Evolutionary conservation across 2,113 vertebrate species (phyloP).

Genomic region (Mirounga angustirostris): DNA sequence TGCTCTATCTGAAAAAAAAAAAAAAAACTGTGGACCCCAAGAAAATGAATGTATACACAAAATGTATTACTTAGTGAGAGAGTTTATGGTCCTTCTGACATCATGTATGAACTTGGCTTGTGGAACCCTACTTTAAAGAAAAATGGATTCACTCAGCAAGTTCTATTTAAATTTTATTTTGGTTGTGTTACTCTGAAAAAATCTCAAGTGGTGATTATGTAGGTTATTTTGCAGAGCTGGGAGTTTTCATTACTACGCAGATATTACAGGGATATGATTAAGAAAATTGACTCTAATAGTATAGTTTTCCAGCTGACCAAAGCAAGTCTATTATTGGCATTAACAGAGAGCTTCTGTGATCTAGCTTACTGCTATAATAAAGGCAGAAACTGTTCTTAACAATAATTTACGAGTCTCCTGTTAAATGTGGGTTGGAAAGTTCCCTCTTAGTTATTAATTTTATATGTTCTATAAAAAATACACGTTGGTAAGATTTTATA

Average conservation of each 20-base stretch:
- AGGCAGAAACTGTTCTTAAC: conserved; percentile 41
- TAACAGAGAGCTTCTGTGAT: conserved; percentile 21
- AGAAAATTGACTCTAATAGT: background rate
- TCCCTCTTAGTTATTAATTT: conserved; percentile 35
- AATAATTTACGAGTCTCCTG: background rate
- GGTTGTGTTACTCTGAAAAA: conserved; percentile 28
- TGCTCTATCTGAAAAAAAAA: background rate
- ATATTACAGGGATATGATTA: background rate
- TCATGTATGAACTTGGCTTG: background rate
- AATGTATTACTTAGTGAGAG: background rate
- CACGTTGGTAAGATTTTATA: background rate
- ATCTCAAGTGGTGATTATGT: conserved; percentile 16
- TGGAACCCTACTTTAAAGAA: background rate
- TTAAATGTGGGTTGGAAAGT: conserved; percentile 8
- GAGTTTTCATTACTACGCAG: background rate
- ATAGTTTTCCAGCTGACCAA: conserved; percentile 30
- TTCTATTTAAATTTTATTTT: conserved; percentile 54
- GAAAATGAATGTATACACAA: background rate
- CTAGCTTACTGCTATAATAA: conserved; percentile 32
- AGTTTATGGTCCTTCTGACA: conserved; percentile 31
- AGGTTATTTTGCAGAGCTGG: conserved; percentile 37
- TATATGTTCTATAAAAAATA: conserved; percentile 34
- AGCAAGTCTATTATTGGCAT: background rate
- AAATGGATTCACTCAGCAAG: conserved; percentile 21
- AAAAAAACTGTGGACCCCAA: background rate